Evolutionary conservation across 2,113 vertebrate genomes (phyloP).

Genomic region (Rissa tridactyla): DNA sequence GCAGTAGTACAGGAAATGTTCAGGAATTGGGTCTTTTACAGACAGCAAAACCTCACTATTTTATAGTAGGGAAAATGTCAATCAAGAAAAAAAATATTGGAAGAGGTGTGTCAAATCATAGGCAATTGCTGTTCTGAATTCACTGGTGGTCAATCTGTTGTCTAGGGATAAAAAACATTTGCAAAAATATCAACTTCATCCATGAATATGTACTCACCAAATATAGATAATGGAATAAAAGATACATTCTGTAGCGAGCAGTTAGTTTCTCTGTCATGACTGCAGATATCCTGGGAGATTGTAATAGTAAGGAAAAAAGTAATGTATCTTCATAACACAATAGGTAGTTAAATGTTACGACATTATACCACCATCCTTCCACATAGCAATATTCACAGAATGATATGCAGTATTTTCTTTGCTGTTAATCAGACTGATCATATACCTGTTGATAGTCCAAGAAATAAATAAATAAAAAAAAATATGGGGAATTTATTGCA

Average conservation of each 20-base stretch:
- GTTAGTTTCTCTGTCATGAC: not conserved
- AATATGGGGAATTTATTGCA: not conserved
- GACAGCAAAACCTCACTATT: not conserved
- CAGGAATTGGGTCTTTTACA: not conserved
- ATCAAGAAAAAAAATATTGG: not conserved
- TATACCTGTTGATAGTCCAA: not conserved
- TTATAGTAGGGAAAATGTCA: not conserved
- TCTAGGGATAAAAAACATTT: not conserved
- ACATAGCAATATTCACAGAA: not conserved
- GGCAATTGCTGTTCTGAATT: not conserved
- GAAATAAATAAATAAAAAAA: not conserved
- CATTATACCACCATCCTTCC: not conserved
- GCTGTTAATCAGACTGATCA: not conserved
- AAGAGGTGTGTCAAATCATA: not conserved
- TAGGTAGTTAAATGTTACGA: not conserved
- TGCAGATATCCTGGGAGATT: not conserved
- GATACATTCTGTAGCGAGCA: not conserved
- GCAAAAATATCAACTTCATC: not conserved
- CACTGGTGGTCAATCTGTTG: not conserved
- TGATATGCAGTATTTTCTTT: not conserved
- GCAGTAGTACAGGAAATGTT: too few relatives aligned
- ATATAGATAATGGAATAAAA: not conserved
- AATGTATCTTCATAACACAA: not conserved
- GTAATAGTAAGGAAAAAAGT: not conserved
- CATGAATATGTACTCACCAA: not conserved